Evolutionary conservation across 2,888 invertebrate species (phyloP), one percentile per base, ranked within the genome.

Genomic region (Watsonalla cultraria): DNA sequence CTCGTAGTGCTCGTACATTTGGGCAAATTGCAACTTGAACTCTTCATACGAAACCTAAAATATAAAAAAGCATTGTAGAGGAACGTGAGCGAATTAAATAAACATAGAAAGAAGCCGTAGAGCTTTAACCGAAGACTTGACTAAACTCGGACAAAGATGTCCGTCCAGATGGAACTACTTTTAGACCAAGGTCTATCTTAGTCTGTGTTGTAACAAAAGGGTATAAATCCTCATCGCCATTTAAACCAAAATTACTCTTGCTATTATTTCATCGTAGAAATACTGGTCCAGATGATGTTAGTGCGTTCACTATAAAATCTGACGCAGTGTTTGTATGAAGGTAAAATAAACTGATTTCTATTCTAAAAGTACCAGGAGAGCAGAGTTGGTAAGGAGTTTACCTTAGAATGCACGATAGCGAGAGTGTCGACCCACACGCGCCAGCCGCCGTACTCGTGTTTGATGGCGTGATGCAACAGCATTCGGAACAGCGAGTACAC

Each of bases 361-460:
- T 7, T 7, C 11, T 46, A 24, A 8, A 13, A 2, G 7, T 48
- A 48, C 35, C 7, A 35, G 47, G 47, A 2, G 5, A 35, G 34
- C 15, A 15, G 33, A 34, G 14, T 0, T 24, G 14, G 9, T 15
- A 48, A 51, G n/a, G 7, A 50, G 64, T 74, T 77, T 78, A 97
- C 99, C 94, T 99, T 99, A 0, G 99, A 99, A 89, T 99, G 99
- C 1, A 99, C 98, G 73, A 99, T 99, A 47, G 99, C 99, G 57
- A 99, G 86, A 0, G 99, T 99, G 80, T 99, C 99, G 6, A 99
- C 99, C 99, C 99, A 99, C 14, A 99, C 99, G 58, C 99, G 91
- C 99, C 99, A 99, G 13, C 99, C 99, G 6, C 99, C 99, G 76
- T 98, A 99, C 85, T 99, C 99, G 74, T 97, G 97, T 80, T 99